Evolutionary conservation across 2,113 vertebrate species (phyloP), one percentile per base, ranked within the genome.

Genomic region (Apeltes quadracus): DNA sequence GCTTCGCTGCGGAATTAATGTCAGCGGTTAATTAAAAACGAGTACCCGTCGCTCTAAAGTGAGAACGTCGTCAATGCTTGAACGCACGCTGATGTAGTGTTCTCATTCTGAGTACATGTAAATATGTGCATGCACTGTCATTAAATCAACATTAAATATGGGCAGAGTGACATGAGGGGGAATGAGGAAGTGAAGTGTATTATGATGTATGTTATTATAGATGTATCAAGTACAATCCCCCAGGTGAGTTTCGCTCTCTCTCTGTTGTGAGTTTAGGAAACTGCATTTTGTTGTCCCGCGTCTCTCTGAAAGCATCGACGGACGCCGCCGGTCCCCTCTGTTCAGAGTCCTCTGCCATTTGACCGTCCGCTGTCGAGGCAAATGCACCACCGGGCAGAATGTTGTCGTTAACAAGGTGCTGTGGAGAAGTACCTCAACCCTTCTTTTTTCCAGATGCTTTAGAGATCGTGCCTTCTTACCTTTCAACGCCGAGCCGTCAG

Each of bases 281-380:
- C 57, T 32, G 51, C 10, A 63, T 72, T 39, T 27, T 46, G 59
- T 46, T 65, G 38, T 61, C 61, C 20, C 41, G 38, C 32, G 63
- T 41, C 51, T 81, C 63, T 9, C 48, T 53, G 55, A 66, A 61
- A 50, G 56, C 59, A 41, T 43, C 41, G 44, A 75, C 67, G 43
- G 61, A 67, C 68, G 43, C 53, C 58, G 76, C 62, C 64, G 57
- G 56, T 75, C 39, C 36, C 46, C 36, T 23, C 55, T 5, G 23
- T 57, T 54, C 6, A 13, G 29, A 54, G 20, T 18, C 61, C 70
- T 64, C 70, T 56, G 5, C 57, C 62, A 39, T 71, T 41, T 76
- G 76, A 67, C 46, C 23, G 2, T 78, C 74, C 65, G 29, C 20
- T 39, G 55, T n/a, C n/a, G n/a, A n/a, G n/a, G n/a, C n/a, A 14